Percentiles rank a stretch among this genome's conserved stretches.
Evolutionary conservation across 2,888 invertebrate species (phyloP).

Genomic region (Willowsia nigromaculata): DNA sequence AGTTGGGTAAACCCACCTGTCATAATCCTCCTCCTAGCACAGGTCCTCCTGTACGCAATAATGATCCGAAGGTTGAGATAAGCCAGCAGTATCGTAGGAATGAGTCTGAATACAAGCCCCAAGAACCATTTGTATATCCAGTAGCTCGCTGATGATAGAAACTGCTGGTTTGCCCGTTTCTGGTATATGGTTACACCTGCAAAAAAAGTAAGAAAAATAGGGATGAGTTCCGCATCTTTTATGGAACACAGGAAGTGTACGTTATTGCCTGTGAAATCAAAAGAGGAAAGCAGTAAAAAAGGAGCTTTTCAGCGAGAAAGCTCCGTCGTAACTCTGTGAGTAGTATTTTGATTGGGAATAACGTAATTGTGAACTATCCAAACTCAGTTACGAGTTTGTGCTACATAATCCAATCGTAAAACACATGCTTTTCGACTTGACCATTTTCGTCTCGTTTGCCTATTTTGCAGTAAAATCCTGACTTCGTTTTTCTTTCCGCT

Average conservation of each 20-base stretch:
- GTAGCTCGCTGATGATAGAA: conserved; percentile 83
- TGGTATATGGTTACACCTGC: conserved; percentile 84
- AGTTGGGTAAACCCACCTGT: conserved; percentile 81
- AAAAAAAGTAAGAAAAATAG: conserved; percentile 7
- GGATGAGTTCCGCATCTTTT: not conserved
- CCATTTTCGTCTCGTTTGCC: not conserved
- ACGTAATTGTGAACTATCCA: not conserved
- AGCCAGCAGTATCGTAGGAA: conserved; percentile 85
- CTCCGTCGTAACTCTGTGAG: not conserved
- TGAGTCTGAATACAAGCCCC: conserved; percentile 85
- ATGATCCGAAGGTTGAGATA: conserved; percentile 86
- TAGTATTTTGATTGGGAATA: not conserved
- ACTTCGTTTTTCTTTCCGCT: not conserved
- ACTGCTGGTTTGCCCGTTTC: conserved; percentile 82
- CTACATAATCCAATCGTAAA: not conserved
- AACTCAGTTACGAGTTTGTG: not conserved
- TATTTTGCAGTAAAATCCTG: not conserved
- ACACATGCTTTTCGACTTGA: not conserved
- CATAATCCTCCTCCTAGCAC: conserved; percentile 85
- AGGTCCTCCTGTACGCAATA: conserved; percentile 85
- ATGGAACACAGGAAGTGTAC: not conserved
- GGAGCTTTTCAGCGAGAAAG: not conserved
- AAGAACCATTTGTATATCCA: conserved; percentile 82
- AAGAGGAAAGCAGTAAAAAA: not conserved
- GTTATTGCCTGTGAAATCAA: not conserved